Conservation (phyloP, 2,113 vertebrate genomes). For the Sander lucioperca region DNA sequence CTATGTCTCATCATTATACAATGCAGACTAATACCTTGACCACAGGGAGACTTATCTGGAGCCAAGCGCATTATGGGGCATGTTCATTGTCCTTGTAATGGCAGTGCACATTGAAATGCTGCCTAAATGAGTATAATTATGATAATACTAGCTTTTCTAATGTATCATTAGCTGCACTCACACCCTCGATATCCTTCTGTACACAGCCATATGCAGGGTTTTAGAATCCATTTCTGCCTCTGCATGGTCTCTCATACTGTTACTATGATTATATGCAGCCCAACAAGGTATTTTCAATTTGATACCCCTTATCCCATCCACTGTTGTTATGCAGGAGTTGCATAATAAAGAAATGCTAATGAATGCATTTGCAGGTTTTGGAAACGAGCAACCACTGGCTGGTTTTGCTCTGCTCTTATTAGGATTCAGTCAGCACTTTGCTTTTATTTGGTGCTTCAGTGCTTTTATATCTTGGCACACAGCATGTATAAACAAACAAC, state of each 20-base stretch:
- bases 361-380: constrained; percentile 58
- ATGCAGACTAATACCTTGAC: constrained; percentile 47
- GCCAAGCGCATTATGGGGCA: constrained; percentile 58
- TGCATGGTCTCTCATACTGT: constrained; percentile 40
- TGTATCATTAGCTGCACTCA: constrained; percentile 77
- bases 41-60: constrained; percentile 52
- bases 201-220: constrained; percentile 46
- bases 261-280: constrained; percentile 59
- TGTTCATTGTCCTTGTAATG: constrained; percentile 73
- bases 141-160: constrained; percentile 74
- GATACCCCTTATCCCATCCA: constrained; percentile 15
- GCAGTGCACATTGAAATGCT: constrained; percentile 63
- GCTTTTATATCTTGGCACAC: constrained; percentile 65
- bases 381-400: constrained; percentile 46
- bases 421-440: constrained; percentile 63
- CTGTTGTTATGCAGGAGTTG: constrained; percentile 42
- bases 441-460: constrained; percentile 69
- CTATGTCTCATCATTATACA: constrained; percentile 36
- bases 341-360: constrained; percentile 58
- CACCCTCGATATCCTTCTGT: constrained; percentile 54
- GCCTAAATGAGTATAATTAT: constrained; percentile 79
- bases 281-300: constrained; percentile 61
- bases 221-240: constrained; percentile 58
- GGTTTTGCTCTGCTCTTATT: constrained; percentile 55
- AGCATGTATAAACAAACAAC: constrained; percentile 55